phyloP scores from a whole-genome alignment of 2,888 invertebrate genomes.

The Kryphioiulus occultus region DNA sequence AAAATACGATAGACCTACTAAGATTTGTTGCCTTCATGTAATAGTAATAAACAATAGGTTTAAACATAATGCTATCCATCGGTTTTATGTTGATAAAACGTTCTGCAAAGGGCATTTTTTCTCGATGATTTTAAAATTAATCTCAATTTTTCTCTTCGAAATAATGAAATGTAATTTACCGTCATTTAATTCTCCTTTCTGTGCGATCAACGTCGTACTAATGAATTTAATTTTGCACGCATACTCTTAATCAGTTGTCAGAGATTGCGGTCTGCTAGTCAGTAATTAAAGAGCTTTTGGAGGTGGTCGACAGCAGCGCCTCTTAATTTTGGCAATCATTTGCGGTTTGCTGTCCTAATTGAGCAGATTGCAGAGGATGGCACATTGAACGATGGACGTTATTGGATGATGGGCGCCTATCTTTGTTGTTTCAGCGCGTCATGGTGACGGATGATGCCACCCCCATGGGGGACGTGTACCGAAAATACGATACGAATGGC shows the following conservation, averaged over 20 bases:
- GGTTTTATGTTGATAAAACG: no score
- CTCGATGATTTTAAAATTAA: no score
- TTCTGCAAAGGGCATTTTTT: neutral
- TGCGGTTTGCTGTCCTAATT: neutral
- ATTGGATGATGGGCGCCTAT: neutral
- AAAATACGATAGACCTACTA: no score
- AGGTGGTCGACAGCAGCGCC: neutral
- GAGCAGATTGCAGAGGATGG: neutral
- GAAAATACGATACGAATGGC: conserved; percentile 46
- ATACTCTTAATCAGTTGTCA: neutral
- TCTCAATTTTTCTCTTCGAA: neutral
- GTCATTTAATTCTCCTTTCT: neutral
- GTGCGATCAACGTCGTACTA: neutral
- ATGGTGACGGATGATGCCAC: conserved; percentile 6
- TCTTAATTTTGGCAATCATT: neutral
- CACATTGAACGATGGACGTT: neutral
- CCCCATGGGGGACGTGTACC: conserved; percentile 37
- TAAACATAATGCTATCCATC: no score
- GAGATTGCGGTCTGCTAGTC: neutral
- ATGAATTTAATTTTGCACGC: neutral
- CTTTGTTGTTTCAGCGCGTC: conserved; percentile 36
- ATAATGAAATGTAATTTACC: neutral
- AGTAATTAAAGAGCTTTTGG: neutral
- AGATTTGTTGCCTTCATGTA: neutral
- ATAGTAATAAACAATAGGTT: neutral